A percentile compares a stretch with the other conserved stretches of the same genome.
Conservation (phyloP, 2,113 vertebrate species). For the Microcebus tavaratra region DNA sequence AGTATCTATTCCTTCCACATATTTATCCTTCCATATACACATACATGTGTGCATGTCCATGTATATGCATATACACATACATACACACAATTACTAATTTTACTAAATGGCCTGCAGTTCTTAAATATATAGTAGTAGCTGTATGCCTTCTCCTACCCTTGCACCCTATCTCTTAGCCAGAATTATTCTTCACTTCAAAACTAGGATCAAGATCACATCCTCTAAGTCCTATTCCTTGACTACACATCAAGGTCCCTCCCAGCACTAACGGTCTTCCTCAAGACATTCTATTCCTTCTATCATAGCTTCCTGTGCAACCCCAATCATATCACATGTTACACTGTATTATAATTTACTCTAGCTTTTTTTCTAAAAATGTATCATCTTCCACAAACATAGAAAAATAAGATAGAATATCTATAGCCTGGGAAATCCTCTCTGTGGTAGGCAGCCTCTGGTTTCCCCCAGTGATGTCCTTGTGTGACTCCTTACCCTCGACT, state of each 20-base stretch:
- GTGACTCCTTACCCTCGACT: neutral
- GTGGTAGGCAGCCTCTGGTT: neutral
- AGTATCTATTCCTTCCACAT: neutral
- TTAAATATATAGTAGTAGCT: neutral
- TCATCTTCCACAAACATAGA: neutral
- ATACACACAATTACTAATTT: neutral
- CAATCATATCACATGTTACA: neutral
- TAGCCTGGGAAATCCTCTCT: neutral
- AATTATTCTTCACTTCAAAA: neutral
- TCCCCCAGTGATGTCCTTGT: neutral
- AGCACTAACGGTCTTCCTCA: neutral
- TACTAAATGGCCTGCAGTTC: neutral
- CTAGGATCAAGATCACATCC: neutral
- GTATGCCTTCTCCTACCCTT: neutral
- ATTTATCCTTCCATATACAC: neutral
- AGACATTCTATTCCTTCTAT: neutral
- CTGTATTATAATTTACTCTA: neutral
- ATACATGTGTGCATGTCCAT: neutral
- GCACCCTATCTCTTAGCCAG: neutral
- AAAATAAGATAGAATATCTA: neutral
- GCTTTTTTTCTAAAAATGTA: neutral
- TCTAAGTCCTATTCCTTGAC: neutral
- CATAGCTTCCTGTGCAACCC: neutral
- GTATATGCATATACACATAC: neutral
- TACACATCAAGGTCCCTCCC: neutral